Evolutionary conservation across 2,113 vertebrate genomes (phyloP), one percentile per base, ranked within the genome.

Genomic region (Pangasianodon hypophthalmus): DNA sequence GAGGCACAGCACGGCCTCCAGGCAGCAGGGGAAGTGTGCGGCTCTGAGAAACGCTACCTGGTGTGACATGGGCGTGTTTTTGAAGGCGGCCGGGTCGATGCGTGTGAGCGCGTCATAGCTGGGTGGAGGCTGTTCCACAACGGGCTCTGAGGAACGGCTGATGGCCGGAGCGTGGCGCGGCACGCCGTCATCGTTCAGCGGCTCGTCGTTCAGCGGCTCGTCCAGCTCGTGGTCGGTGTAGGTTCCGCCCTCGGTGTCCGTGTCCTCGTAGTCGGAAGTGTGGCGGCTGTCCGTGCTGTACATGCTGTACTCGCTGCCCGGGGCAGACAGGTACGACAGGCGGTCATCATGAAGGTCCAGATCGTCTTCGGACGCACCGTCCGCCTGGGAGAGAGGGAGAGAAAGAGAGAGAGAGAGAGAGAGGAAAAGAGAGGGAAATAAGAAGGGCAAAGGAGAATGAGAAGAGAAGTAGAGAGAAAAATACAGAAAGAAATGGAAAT

Each of bases 281-380:
- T 99, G 98, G 91, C 98, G 97, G 94, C 98, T 99, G 96, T 99
- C 98, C 83, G 98, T 99, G 96, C 98, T 99, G 97, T 99, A 99
- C 98, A 99, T 99, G 91, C 98, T 99, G 96, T 99, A 99, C 94
- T 99, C 98, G 91, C 98, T 99, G 94, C 98, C 98, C 48, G 98
- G 98, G 80, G 98, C 98, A 8, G 98, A 99, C 94, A 99, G 95
- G 96, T 99, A 99, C 93, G 98, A 99, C 92, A 99, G 96, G 71
- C 98, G 98, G 96, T 99, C 98, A 80, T 99, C 98, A 1, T 99
- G 98, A 94, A 99, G 96, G 92, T 99, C 98, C 95, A 99, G 96
- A 96, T 99, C 98, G 92, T 99, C 98, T 87, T 98, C 98, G 84
- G 97, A 96, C 92, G 97, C 97, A 91, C 98, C 98, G 85, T 99